A percentile compares a stretch with the other conserved stretches of the same genome.
Evolutionary conservation across 2,113 vertebrate species (phyloP).

Genomic region (Ceuthmochares aereus): DNA sequence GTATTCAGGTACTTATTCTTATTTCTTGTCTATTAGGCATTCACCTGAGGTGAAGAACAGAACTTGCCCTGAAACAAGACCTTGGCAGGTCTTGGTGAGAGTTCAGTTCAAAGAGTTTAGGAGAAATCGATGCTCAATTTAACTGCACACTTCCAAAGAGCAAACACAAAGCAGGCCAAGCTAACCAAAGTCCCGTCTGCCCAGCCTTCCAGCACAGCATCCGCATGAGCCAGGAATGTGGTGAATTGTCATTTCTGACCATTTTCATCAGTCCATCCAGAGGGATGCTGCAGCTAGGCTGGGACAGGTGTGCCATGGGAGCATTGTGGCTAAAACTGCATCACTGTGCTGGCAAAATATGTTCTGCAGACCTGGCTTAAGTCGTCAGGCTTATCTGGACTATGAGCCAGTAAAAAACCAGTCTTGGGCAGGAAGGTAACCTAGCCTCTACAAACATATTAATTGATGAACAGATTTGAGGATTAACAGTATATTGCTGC

Average conservation of each 20-base stretch:
- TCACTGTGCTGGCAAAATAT: fast-evolving
- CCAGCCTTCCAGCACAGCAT: not conserved
- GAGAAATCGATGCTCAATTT: not conserved
- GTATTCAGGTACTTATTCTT: no score
- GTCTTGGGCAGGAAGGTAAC: not conserved
- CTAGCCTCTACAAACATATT: not conserved
- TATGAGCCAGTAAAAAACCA: not conserved
- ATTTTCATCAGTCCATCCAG: not conserved
- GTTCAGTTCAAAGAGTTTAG: not conserved
- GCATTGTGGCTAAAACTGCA: fast-evolving
- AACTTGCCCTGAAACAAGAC: not conserved
- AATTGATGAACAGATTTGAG: not conserved
- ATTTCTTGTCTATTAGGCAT: not conserved
- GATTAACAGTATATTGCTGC: not conserved
- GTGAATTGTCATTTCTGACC: not conserved
- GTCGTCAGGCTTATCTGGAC: not conserved
- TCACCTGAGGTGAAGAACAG: not conserved
- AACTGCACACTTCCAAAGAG: not conserved
- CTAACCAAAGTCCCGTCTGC: not conserved
- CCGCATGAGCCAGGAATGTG: not conserved
- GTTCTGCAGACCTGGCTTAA: not conserved
- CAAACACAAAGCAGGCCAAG: not conserved
- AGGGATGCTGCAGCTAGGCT: not conserved
- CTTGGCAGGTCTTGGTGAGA: not conserved
- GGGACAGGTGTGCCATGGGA: fast-evolving